These are phyloP conservation scores for Mactromeris polynyma DNA, from an alignment of 2,888 invertebrate species.

Conservation along the genomic window DNA sequence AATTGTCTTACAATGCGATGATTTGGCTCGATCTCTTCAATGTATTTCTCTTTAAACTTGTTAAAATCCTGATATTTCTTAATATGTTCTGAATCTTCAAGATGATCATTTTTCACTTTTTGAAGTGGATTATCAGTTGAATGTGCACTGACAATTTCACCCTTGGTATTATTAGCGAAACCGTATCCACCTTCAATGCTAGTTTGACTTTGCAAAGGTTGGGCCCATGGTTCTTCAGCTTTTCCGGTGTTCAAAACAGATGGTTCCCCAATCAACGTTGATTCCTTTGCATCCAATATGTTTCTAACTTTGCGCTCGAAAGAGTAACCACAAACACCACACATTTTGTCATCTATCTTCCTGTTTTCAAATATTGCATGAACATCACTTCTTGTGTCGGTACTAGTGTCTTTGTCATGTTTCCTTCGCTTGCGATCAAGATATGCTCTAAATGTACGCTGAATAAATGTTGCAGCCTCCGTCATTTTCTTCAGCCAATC, in stretches of 20 bases:
- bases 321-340: constrained; percentile 71
- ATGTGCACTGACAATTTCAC: not conserved
- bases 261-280: constrained; percentile 3
- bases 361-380: constrained; percentile 55
- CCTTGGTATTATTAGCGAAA: not conserved
- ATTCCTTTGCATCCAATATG: not conserved
- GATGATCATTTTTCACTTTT: constrained; percentile 26
- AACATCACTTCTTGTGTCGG: constrained; percentile 24
- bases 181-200: not conserved
- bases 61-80: constrained; percentile 34
- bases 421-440: constrained; percentile 26
- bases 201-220: not conserved
- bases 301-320: constrained; percentile 52
- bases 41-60: constrained; percentile 42
- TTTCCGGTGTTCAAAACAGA: constrained; percentile 34
- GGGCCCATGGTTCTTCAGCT: not conserved
- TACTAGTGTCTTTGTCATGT: constrained; percentile 30
- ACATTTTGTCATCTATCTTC: constrained; percentile 61
- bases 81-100: constrained; percentile 27
- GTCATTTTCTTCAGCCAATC: constrained; percentile 26
- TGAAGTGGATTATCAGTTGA: not conserved
- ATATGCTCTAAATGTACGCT: constrained; percentile 50
- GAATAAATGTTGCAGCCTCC: constrained; percentile 56
- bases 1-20: constrained; percentile 35
- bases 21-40: constrained; percentile 38